phyloP scores from a whole-genome alignment of 2,888 invertebrate genomes.

The Machimus rusticus region DNA sequence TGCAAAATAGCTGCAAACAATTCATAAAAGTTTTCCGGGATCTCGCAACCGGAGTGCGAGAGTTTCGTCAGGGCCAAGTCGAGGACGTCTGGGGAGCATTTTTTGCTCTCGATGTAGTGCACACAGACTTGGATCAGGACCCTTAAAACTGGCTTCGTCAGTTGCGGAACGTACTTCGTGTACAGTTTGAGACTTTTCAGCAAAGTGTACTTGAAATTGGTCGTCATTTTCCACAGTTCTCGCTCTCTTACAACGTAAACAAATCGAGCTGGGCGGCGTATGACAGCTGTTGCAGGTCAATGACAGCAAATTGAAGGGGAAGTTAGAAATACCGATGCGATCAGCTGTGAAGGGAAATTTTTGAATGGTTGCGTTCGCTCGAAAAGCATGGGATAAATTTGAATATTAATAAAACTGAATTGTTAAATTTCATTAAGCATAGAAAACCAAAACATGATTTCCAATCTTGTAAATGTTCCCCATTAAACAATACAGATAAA shows the following conservation, averaged over 20 bases:
- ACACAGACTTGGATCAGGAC: slow-evolving; percentile 63
- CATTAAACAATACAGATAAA: too few species aligned
- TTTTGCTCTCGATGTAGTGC: slow-evolving; percentile 61
- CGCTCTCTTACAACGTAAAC: neutral
- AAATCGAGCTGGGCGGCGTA: neutral
- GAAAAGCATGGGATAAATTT: neutral
- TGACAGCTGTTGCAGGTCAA: neutral
- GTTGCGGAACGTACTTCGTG: slow-evolving; percentile 57
- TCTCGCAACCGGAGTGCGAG: slow-evolving; percentile 59
- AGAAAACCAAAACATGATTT: too few species aligned
- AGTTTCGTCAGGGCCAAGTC: slow-evolving; percentile 61
- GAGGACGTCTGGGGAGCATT: slow-evolving; percentile 61
- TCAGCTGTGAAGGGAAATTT: neutral
- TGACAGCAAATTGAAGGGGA: neutral
- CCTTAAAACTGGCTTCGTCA: slow-evolving; percentile 60
- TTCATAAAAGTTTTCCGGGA: slow-evolving; percentile 64
- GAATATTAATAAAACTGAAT: neutral
- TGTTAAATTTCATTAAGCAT: too few species aligned
- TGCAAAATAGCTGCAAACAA: slow-evolving; percentile 64
- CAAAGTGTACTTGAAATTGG: slow-evolving; percentile 58
- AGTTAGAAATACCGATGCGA: neutral
- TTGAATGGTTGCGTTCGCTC: neutral
- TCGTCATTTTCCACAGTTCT: slow-evolving; percentile 54
- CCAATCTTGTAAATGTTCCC: too few species aligned
- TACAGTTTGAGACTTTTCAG: slow-evolving; percentile 59